phyloP scores from a whole-genome alignment of 2,797 vertebrate species.

The Leuciscus waleckii region DNA sequence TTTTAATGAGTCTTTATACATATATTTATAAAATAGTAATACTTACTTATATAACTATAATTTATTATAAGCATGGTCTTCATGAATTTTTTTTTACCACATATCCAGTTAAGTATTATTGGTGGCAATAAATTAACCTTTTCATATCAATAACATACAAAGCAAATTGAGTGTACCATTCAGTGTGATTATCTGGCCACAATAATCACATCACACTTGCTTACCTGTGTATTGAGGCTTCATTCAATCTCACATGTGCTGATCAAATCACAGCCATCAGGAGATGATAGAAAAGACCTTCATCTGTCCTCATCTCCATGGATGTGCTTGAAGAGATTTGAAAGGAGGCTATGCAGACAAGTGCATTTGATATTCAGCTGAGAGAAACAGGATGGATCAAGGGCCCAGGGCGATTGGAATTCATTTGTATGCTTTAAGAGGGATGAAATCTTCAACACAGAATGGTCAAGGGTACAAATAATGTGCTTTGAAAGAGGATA shows the following conservation, averaged over 20 bases:
- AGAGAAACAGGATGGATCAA: slow-evolving; percentile 34
- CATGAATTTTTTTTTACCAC: not conserved
- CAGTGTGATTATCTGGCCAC: not conserved
- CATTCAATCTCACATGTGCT: slow-evolving; percentile 57
- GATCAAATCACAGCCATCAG: slow-evolving; percentile 57
- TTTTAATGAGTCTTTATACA: too few species aligned
- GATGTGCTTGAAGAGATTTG: slow-evolving; percentile 34
- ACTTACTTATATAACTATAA: too few species aligned
- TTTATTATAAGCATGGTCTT: too few species aligned
- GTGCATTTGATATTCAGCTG: slow-evolving; percentile 46
- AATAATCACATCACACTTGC: slow-evolving; percentile 52
- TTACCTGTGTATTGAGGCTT: slow-evolving; percentile 47
- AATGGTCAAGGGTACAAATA: slow-evolving; percentile 51
- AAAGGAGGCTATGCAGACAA: slow-evolving; percentile 16
- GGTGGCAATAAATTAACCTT: not conserved
- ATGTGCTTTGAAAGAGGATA: slow-evolving; percentile 34
- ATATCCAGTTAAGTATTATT: slow-evolving; percentile 51
- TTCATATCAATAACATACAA: slow-evolving; percentile 21
- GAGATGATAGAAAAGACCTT: slow-evolving; percentile 58
- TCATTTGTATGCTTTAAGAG: slow-evolving; percentile 44
- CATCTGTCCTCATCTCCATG: slow-evolving; percentile 52
- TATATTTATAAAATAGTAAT: too few species aligned
- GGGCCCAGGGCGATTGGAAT: slow-evolving; percentile 7
- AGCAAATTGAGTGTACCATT: not conserved
- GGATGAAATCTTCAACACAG: slow-evolving; percentile 24